These are phyloP conservation scores for Otolemur garnettii DNA, from an alignment of 2,113 vertebrate genomes.

Conservation along the genomic window DNA sequence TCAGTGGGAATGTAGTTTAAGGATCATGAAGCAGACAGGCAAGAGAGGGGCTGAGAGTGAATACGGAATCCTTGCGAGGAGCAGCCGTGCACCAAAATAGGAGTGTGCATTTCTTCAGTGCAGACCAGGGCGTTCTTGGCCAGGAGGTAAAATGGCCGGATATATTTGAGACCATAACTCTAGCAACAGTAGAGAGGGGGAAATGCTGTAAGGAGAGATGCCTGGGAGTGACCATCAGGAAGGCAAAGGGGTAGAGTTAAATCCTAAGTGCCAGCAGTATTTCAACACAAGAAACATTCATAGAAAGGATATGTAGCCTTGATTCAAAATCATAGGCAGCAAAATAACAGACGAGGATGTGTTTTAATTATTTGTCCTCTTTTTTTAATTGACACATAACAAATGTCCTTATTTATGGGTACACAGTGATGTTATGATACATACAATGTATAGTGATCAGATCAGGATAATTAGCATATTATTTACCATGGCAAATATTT, in stretches of 20 bases:
- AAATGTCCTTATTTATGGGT: too few species aligned
- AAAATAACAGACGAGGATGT: neutral
- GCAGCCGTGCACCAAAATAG: neutral
- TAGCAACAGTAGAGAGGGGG: rapidly evolving
- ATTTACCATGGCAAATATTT: too few species aligned
- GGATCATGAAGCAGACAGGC: neutral
- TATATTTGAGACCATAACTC: neutral
- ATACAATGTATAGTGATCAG: too few species aligned
- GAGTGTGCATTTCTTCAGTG: neutral
- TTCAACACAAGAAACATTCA: neutral
- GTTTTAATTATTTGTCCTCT: neutral
- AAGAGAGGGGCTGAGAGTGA: neutral
- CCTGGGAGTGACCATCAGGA: neutral
- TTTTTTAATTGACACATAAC: too few species aligned
- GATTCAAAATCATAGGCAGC: neutral
- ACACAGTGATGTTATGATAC: too few species aligned
- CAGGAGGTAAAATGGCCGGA: neutral
- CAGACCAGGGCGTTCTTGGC: too few species aligned
- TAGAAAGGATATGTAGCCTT: neutral
- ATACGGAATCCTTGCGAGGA: neutral
- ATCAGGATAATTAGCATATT: too few species aligned
- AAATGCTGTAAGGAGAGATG: neutral
- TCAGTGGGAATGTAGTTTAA: neutral
- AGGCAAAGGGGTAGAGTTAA: neutral
- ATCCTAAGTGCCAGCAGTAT: rapidly evolving